Evolutionary conservation across 1,140 invertebrate species (phyloP), one percentile per base, ranked within the genome.

Genomic region (Drosophila sucinea): DNA sequence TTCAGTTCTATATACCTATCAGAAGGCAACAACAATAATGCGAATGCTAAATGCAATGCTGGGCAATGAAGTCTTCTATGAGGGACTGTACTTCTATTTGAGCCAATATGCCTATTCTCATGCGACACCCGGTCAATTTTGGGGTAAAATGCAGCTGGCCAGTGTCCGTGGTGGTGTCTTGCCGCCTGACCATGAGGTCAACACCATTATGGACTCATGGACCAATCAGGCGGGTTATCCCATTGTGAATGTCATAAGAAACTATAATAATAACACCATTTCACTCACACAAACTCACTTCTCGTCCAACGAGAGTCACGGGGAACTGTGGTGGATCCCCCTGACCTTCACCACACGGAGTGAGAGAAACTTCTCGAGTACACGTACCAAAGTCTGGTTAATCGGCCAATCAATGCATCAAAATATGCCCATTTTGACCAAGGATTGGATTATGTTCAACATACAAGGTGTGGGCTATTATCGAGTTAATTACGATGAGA

Each of bases 1-100:
- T 27, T 51, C 44, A 1, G 2, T 33, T 17, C 1, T 2, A 0
- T 25, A 44, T 7, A 94, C 63, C 98, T 99, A 98, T 85, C 94
- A 86, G 81, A 83, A 93, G 96, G 97, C 97, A 32, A 96, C 96
- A 29, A 95, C 96, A 0, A 95, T 99, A 11, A 95, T 98, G 47
- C 92, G 96, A 4, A 98, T 98, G 97, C 96, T 98, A 95, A 94
- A 94, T 67, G 93, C 95, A 79, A 97, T 97, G 92, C 92, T 98
- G 1, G 96, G 96, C 0, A 94, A 96, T 54, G 92, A 94, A 1
- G 94, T 95, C 1, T 97, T 95, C 82, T 92, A 93, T 27, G 90
- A 93, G 40, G 97, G 96, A 35, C 91, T 98, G 11, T 74, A 86
- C 65, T 94, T 94, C 41, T 96, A 96, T 90, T 91, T 96, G 3